These are phyloP conservation scores for Otolemur crassicaudatus DNA, from an alignment of 2,797 vertebrate species.

Conservation along the genomic window DNA sequence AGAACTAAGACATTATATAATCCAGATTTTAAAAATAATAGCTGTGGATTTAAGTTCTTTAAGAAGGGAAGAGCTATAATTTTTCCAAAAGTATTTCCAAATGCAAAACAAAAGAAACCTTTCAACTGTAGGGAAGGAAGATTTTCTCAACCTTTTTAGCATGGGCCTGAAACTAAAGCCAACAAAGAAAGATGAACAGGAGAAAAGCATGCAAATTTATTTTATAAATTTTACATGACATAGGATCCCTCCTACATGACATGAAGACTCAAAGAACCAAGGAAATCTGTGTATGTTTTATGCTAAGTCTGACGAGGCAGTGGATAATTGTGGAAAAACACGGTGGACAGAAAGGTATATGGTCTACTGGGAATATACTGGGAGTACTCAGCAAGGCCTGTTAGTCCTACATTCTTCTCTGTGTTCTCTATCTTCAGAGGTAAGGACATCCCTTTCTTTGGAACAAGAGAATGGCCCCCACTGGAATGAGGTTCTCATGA, in stretches of 20 bases:
- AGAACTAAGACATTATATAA: background rate
- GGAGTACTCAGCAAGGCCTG: background rate
- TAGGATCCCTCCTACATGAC: background rate
- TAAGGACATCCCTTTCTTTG: background rate
- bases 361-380: background rate
- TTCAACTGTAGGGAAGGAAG: background rate
- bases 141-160: background rate
- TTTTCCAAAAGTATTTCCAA: background rate
- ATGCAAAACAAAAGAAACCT: background rate
- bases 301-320: background rate
- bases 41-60: background rate
- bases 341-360: background rate
- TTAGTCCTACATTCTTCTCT: background rate
- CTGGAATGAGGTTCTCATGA: background rate
- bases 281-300: background rate
- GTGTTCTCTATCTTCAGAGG: background rate
- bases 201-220: background rate
- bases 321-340: background rate
- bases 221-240: background rate
- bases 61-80: background rate
- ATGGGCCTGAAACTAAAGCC: background rate
- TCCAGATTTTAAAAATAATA: background rate
- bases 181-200: background rate
- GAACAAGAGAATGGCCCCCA: background rate
- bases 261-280: background rate